These are phyloP conservation scores for Pseudomyrmex flavicornis DNA, from an alignment of 1,140 invertebrate species.

Conservation along the genomic window DNA sequence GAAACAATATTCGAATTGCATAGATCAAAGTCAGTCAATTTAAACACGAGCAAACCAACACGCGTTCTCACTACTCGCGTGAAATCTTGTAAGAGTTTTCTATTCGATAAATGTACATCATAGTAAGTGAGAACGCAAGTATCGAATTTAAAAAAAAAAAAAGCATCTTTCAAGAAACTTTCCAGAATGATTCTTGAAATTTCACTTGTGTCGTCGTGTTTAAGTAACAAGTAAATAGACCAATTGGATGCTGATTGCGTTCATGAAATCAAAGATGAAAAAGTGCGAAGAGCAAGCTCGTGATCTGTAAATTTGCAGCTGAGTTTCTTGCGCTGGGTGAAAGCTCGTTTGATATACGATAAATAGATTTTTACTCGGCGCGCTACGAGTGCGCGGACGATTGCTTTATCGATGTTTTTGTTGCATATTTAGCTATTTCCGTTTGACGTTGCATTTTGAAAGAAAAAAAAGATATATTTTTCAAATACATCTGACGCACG, in stretches of 20 bases:
- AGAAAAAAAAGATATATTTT: conserved; percentile 14
- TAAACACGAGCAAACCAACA: no score
- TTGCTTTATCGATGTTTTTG: conserved; percentile 24
- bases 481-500: conserved; percentile 27
- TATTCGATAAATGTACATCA: no score
- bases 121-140: no score
- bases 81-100: not conserved
- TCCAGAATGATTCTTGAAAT: no score
- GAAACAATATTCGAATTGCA: not conserved
- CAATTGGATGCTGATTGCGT: not conserved
- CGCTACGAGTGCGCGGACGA: not conserved
- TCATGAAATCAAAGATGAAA: not conserved
- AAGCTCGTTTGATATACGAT: not conserved
- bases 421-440: conserved; percentile 30
- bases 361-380: conserved; percentile 16
- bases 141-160: no score
- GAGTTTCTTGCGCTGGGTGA: not conserved
- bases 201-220: no score
- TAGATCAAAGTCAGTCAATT: conserved; percentile 1
- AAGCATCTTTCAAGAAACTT: no score
- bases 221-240: not conserved
- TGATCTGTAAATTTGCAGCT: conserved; percentile 1
- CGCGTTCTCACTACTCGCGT: not conserved
- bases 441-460: not conserved
- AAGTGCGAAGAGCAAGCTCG: not conserved